Base-by-base conservation (phyloP, 2,797 vertebrate species). In the Nyctibius grandis region DNA sequence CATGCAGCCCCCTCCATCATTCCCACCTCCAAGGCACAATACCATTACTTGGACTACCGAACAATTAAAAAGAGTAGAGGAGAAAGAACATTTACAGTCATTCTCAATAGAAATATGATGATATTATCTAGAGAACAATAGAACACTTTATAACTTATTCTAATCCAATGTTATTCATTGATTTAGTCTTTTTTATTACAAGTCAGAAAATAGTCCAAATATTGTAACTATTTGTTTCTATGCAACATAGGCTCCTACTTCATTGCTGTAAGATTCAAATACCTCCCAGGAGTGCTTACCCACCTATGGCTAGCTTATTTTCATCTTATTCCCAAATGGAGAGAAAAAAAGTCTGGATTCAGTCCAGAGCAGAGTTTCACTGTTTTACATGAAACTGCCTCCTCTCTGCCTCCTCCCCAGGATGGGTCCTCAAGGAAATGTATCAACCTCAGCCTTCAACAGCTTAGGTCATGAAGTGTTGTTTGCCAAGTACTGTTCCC, bases 391-490 rank as follows among this genome's bases (percentile, higher is more conserved):
- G n/a, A n/a, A n/a, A n/a, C n/a, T n/a, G n/a, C n/a, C n/a, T n/a
- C n/a, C n/a, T n/a, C 48, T 80, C 73, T 53, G 69, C 26, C 50
- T 79, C 36, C 34, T 70, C 29, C 36, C 40, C 40, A 10, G 40
- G 38, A 33, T 3, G n/a, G 31, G 1, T 93, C 45, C 42, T 75
- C 28, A 57, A 75, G 31, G 8, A 44, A 28, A 78, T 31, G 2
- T 0, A 44, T 12, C 23, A 74, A 14, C 9, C 44, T 40, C 74
- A 85, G 45, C 47, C 57, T 36, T 21, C 51, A 28, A 11, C 36
- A 60, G 26, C 47, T 28, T 4, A 9, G 7, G 9, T 7, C 63
- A 13, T 0, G 0, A 4, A 8, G 12, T n/a, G 45, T 38, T 56
- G 8, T 53, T 74, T 70, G 59, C 48, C 65, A 50, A 6, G 48